Evolutionary conservation across 2,888 invertebrate species (phyloP).

Genomic region (Drosophila antonietae): DNA sequence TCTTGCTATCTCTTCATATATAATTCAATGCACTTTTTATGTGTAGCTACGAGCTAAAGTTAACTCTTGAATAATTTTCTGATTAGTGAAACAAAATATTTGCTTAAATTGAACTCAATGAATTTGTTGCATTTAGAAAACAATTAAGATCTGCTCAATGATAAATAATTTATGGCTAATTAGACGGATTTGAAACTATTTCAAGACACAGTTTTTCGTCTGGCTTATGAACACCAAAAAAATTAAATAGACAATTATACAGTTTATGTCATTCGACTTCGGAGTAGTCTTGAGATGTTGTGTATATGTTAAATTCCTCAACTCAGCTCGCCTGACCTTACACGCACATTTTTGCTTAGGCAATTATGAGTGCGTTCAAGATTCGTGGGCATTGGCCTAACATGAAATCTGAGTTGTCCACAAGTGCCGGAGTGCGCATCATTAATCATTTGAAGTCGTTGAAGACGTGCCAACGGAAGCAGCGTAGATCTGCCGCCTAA

Average conservation of each 20-base stretch:
- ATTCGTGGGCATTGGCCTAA: constrained; percentile 24
- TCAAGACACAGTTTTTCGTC: neutral
- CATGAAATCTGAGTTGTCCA: constrained; percentile 18
- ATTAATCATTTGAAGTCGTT: constrained; percentile 38
- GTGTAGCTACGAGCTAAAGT: neutral
- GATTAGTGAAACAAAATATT: neutral
- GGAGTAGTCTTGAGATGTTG: constrained; percentile 1
- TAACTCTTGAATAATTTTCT: neutral
- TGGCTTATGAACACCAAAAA: constrained; percentile 1
- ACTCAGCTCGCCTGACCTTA: constrained; percentile 41
- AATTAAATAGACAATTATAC: neutral
- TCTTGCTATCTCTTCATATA: neutral
- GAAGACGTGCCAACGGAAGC: constrained; percentile 52
- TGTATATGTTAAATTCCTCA: constrained; percentile 16
- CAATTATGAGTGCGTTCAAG: constrained; percentile 33
- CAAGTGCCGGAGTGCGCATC: constrained; percentile 29
- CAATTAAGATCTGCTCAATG: constrained; percentile 7
- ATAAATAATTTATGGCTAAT: constrained; percentile 2
- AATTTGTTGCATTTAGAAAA: neutral
- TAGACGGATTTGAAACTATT: neutral
- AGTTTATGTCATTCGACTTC: neutral
- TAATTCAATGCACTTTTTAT: neutral
- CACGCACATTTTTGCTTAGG: constrained; percentile 35
- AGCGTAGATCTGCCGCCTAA: constrained; percentile 30
- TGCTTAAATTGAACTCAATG: neutral